Conservation (phyloP, 2,113 vertebrate species). For the Oophaga pumilio region DNA sequence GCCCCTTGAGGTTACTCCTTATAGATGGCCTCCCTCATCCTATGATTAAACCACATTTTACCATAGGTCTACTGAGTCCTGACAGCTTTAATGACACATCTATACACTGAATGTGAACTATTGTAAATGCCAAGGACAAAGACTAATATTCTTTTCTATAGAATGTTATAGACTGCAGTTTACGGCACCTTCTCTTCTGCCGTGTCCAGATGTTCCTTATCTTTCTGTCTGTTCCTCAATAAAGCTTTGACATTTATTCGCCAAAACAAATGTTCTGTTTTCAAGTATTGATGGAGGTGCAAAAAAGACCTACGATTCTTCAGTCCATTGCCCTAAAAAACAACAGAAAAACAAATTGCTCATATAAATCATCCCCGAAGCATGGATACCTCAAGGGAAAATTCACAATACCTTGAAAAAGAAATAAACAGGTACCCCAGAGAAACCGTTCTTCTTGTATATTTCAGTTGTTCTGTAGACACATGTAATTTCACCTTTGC, state of each 20-base stretch:
- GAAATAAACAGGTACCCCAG: constrained; percentile 1
- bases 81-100: not conserved
- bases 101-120: not conserved
- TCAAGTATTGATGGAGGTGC: not conserved
- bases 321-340: not conserved
- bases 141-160: not conserved
- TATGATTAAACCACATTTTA: not conserved
- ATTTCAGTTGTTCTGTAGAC: not conserved
- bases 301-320: constrained; percentile 3
- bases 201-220: constrained; percentile 6
- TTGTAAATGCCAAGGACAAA: constrained; percentile 4
- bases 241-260: constrained; percentile 15
- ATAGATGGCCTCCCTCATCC: not conserved
- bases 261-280: constrained; percentile 31
- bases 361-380: constrained; percentile 12
- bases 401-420: not conserved
- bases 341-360: constrained; percentile 18
- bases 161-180: not conserved
- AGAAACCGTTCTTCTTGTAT: not conserved
- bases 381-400: not conserved
- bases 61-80: not conserved
- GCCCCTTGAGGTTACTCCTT: not conserved
- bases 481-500: constrained; percentile 16
- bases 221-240: not conserved
- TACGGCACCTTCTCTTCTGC: not conserved